Evolutionary conservation across 1,140 invertebrate genomes (phyloP).

Genomic region (Drosophila nebulosa): DNA sequence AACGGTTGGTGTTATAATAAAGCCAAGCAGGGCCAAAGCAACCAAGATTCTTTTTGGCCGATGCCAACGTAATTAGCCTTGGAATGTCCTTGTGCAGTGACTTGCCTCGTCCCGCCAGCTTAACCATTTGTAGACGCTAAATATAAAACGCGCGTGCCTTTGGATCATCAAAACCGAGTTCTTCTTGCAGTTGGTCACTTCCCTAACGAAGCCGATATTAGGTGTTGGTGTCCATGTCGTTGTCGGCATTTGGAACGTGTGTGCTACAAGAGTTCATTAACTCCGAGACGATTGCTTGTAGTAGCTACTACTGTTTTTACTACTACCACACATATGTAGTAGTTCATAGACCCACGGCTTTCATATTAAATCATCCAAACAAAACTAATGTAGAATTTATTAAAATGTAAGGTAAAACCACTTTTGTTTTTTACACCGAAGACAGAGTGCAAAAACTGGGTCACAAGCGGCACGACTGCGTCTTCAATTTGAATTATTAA

Average conservation of each 20-base stretch:
- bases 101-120: slow-evolving; percentile 40
- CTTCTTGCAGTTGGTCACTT: slow-evolving; percentile 49
- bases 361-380: slow-evolving; percentile 39
- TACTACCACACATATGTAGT: no score
- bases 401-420: slow-evolving; percentile 26
- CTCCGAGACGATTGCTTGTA: slow-evolving; percentile 41
- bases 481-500: slow-evolving; percentile 28
- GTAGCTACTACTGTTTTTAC: background rate
- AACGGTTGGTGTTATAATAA: slow-evolving; percentile 67
- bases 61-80: slow-evolving; percentile 78
- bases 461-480: slow-evolving; percentile 47
- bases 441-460: slow-evolving; percentile 47
- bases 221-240: slow-evolving; percentile 31
- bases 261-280: slow-evolving; percentile 69
- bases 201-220: slow-evolving; percentile 59
- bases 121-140: slow-evolving; percentile 43
- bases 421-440: slow-evolving; percentile 47
- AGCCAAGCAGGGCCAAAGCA: slow-evolving; percentile 37
- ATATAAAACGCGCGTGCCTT: slow-evolving; percentile 75
- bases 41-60: slow-evolving; percentile 7
- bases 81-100: slow-evolving; percentile 79
- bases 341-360: background rate
- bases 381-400: slow-evolving; percentile 20
- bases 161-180: slow-evolving; percentile 57
- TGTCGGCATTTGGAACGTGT: slow-evolving; percentile 29